Conservation (phyloP, 1,140 invertebrate species). For the Nasonia longicornis region DNA sequence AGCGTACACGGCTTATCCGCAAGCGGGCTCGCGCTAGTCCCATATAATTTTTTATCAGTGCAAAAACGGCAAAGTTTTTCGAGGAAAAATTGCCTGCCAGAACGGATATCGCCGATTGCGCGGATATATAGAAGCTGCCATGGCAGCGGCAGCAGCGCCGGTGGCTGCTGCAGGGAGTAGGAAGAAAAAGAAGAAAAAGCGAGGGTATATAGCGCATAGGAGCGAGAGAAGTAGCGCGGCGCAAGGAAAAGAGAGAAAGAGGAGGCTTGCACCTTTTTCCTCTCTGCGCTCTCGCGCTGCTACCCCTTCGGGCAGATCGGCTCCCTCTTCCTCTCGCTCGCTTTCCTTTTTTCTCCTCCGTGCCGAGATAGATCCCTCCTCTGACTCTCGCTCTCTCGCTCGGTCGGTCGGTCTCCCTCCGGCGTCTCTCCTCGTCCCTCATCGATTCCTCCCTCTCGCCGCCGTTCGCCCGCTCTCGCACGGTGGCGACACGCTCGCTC, state of each 20-base stretch:
- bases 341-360: slow-evolving; percentile 47
- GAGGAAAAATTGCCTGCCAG: slow-evolving; percentile 47
- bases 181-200: slow-evolving; percentile 38
- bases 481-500: slow-evolving; percentile 36
- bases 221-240: neutral
- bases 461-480: slow-evolving; percentile 28
- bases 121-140: slow-evolving; percentile 32
- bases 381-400: slow-evolving; percentile 49
- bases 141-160: neutral
- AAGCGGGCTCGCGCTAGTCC: slow-evolving; percentile 7
- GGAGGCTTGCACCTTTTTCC: slow-evolving; percentile 50
- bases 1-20: neutral
- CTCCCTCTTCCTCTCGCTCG: slow-evolving; percentile 44
- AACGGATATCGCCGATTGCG: slow-evolving; percentile 49
- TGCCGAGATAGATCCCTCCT: slow-evolving; percentile 50
- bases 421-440: slow-evolving; percentile 50
- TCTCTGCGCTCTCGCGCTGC: slow-evolving; percentile 20
- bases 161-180: neutral
- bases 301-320: slow-evolving; percentile 41
- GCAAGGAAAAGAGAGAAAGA: slow-evolving; percentile 55
- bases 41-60: slow-evolving; percentile 44
- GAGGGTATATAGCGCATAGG: neutral
- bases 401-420: slow-evolving; percentile 48
- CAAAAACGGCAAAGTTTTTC: slow-evolving; percentile 41
- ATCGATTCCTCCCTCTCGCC: slow-evolving; percentile 55